Evolutionary conservation across 2,797 vertebrate species (phyloP), one percentile per base, ranked within the genome.

Genomic region (Triplophysa yarkandensis): DNA sequence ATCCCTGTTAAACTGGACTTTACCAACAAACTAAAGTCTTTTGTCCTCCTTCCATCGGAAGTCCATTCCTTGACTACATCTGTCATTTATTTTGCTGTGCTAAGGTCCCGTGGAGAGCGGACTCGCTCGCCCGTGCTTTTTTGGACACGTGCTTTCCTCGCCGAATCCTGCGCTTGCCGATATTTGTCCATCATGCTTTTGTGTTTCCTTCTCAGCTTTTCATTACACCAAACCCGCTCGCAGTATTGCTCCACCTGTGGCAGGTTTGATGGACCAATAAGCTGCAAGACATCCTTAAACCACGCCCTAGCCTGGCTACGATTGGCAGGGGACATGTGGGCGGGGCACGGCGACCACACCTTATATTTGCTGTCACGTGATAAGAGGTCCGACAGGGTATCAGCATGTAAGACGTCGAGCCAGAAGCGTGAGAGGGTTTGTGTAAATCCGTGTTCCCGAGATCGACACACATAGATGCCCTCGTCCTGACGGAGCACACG

Each of bases 271-370:
- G 94, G 93, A 64, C 96, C 95, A 0, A 94, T 92, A 78, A 96
- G 93, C 87, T 97, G 95, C 92, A 97, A 90, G 82, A 97, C 89
- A 73, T 98, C 96, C 82, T 98, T 98, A 88, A 95, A 96, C 96
- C 96, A 98, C 0, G 90, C 84, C 58, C 92, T 83, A 0, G 83
- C 71, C 39, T 83, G 90, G 62, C 82, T 81, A 1, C 88, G 86
- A 85, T 89, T 80, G 30, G 84, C 28, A 23, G 82, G 77, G 44
- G 89, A 86, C 4, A 84, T 73, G 78, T 93, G 84, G 8, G 67
- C 55, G 72, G 34, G 82, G 60, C 89, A 92, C 1, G 83, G 89
- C 58, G 88, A 84, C 85, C 90, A 92, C 71, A 82, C 85, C 85
- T 77, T 85, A 86, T 77, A 78, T 6, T 80, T 86, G 7, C 73